Percentiles rank a stretch among this genome's conserved stretches.
Evolutionary conservation across 2,797 vertebrate species (phyloP).

Genomic region (Galago senegalensis): DNA sequence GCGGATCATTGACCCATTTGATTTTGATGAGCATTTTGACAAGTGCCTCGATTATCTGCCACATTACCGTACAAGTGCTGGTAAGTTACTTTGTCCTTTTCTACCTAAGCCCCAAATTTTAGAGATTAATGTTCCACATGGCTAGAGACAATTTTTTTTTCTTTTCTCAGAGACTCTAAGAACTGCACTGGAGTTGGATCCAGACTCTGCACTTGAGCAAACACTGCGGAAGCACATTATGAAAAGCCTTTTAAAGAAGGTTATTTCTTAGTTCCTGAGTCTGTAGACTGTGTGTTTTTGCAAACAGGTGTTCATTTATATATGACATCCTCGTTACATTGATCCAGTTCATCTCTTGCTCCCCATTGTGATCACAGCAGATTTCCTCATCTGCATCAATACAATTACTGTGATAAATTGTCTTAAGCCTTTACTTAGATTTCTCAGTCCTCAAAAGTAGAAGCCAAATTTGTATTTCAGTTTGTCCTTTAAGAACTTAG

Average conservation of each 20-base stretch:
- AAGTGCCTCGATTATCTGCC: constrained; percentile 77
- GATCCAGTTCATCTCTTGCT: not conserved
- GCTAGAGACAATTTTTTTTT: constrained; percentile 38
- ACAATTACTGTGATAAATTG: not conserved
- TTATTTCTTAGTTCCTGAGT: constrained; percentile 67
- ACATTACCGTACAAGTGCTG: constrained; percentile 68
- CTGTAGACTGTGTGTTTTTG: not conserved
- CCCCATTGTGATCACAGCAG: not conserved
- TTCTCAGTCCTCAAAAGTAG: constrained; percentile 50
- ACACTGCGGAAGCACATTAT: constrained; percentile 81
- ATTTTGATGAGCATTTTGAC: constrained; percentile 81
- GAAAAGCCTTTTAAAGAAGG: constrained; percentile 85
- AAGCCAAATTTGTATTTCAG: constrained; percentile 30
- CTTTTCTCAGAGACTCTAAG: constrained; percentile 77
- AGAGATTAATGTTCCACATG: constrained; percentile 34
- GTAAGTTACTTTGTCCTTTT: constrained; percentile 70
- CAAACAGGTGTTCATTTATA: not conserved
- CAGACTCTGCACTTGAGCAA: constrained; percentile 76
- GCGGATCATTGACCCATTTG: constrained; percentile 70
- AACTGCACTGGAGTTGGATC: constrained; percentile 75
- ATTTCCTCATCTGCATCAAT: not conserved
- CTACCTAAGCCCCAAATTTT: not conserved
- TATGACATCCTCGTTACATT: not conserved
- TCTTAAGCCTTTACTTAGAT: constrained; percentile 6
- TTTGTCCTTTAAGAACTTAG: constrained; percentile 32